Evolutionary conservation across 1,140 invertebrate genomes (phyloP).

Genomic region (Drosophila nannoptera): DNA sequence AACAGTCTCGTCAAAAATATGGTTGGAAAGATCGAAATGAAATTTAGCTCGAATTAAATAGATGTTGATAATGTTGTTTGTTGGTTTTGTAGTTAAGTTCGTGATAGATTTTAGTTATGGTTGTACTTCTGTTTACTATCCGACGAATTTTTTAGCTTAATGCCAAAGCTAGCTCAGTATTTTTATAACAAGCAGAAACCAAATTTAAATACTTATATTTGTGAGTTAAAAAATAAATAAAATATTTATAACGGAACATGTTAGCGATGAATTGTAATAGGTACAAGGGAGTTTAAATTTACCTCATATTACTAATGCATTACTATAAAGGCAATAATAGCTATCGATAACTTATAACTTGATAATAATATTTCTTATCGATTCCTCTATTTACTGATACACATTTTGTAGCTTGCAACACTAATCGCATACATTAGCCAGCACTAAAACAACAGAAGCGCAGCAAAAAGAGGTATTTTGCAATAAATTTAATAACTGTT

Average conservation of each 20-base stretch:
- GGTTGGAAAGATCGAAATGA: conserved; percentile 76
- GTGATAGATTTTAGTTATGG: conserved; percentile 34
- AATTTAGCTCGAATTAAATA: conserved; percentile 43
- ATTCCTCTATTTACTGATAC: not conserved
- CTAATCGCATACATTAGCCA: conserved; percentile 12
- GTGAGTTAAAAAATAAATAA: not conserved
- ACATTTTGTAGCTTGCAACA: conserved; percentile 11
- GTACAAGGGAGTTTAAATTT: conserved; percentile 6
- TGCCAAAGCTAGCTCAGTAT: conserved; percentile 38
- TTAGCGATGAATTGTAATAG: not conserved
- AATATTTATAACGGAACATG: not conserved
- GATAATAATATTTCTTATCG: not conserved
- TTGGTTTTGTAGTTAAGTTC: conserved; percentile 44
- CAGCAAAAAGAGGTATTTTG: conserved; percentile 54
- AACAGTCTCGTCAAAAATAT: conserved; percentile 67
- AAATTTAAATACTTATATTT: not conserved
- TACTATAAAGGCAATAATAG: not conserved
- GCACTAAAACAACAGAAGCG: conserved; percentile 46
- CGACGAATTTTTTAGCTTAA: conserved; percentile 46
- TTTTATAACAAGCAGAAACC: conserved; percentile 31
- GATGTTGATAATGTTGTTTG: conserved; percentile 33
- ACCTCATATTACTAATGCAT: not conserved
- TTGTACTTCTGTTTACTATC: conserved; percentile 1
- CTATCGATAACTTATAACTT: conserved; percentile 9
- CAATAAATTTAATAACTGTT: conserved; percentile 47